Conservation (phyloP, 2,113 vertebrate genomes). For the Python bivittatus region DNA sequence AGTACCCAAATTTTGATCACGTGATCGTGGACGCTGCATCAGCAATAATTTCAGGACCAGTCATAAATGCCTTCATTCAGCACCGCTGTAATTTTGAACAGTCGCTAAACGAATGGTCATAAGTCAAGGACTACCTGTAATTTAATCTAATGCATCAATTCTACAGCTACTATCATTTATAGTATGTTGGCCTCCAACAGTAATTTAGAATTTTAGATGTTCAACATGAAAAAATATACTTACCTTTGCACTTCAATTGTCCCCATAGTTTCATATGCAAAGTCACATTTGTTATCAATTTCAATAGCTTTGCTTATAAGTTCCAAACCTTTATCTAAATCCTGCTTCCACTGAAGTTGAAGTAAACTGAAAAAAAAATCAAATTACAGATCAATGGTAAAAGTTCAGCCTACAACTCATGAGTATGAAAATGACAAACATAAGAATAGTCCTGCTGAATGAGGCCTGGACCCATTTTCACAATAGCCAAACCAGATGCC, state of each 20-base stretch:
- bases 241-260: slow-evolving; percentile 99
- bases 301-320: slow-evolving; percentile 99
- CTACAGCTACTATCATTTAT: slow-evolving; percentile 1
- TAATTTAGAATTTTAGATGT: slow-evolving; percentile 13
- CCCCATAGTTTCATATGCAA: slow-evolving; percentile 99
- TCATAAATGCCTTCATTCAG: no score
- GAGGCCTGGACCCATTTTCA: background rate
- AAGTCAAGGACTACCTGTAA: no score
- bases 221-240: slow-evolving; percentile 30
- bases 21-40: no score
- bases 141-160: background rate
- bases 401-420: background rate
- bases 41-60: no score
- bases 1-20: no score
- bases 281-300: slow-evolving; percentile 99
- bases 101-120: no score
- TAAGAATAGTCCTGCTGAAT: background rate
- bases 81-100: no score
- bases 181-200: slow-evolving; percentile 1
- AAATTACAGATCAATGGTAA: slow-evolving; percentile 27
- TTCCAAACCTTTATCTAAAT: slow-evolving; percentile 93
- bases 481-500: background rate
- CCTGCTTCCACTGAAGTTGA: slow-evolving; percentile 99
- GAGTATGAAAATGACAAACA: background rate
- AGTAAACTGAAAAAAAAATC: slow-evolving; percentile 83